Conservation (phyloP, 2,888 invertebrate species). For the Gisinianus flammeolus region DNA sequence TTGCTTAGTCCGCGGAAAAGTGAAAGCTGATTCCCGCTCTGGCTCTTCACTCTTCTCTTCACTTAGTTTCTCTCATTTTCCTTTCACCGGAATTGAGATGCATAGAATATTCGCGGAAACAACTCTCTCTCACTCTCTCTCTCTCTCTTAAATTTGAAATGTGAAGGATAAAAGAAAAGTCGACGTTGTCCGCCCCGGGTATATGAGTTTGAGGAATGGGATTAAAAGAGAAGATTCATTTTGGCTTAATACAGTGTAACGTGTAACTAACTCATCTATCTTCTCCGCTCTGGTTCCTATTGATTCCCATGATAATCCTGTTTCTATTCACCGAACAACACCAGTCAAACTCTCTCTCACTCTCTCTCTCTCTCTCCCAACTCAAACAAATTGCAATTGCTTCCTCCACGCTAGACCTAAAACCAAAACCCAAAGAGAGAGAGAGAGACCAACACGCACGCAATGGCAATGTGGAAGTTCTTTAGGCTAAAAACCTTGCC, state of each 20-base stretch:
- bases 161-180: conserved; percentile 16
- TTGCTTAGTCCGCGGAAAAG: too few species aligned
- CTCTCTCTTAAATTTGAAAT: conserved; percentile 16
- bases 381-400: conserved; percentile 30
- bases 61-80: too few species aligned
- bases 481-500: too few species aligned
- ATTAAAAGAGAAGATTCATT: conserved; percentile 31
- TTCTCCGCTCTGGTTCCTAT: conserved; percentile 43
- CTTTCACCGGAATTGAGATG: too few species aligned
- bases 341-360: conserved; percentile 1
- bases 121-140: neutral
- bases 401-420: conserved; percentile 8
- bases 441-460: too few species aligned
- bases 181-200: neutral
- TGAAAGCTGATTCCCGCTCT: too few species aligned
- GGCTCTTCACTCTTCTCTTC: too few species aligned
- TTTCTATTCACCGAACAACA: conserved; percentile 29
- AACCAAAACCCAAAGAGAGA: too few species aligned
- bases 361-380: neutral
- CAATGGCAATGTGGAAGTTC: too few species aligned
- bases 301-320: conserved; percentile 45
- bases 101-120: too few species aligned
- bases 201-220: conserved; percentile 20
- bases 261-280: conserved; percentile 43
- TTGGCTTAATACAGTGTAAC: conserved; percentile 24